Evolutionary conservation across 2,797 vertebrate genomes (phyloP).

Genomic region (Epinephelus awoara): DNA sequence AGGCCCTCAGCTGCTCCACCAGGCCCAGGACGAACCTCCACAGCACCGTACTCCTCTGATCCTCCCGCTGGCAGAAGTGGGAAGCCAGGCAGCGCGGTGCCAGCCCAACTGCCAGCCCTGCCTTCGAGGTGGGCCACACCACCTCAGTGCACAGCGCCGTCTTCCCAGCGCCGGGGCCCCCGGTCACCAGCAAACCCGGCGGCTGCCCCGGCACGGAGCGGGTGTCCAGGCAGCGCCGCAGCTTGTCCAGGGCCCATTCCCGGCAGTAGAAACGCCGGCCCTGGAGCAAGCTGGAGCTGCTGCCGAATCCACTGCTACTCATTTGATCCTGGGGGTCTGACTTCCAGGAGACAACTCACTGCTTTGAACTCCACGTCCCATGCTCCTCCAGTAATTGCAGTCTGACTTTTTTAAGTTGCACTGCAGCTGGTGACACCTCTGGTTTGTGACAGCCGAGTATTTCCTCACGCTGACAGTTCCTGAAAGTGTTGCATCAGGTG

Average conservation of each 20-base stretch:
- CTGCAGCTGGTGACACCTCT: slow-evolving; percentile 29
- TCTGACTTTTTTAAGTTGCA: slow-evolving; percentile 5
- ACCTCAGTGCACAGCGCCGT: slow-evolving; percentile 86
- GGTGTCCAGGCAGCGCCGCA: slow-evolving; percentile 82
- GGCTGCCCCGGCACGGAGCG: slow-evolving; percentile 57
- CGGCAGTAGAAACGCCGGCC: slow-evolving; percentile 88
- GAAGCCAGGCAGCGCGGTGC: slow-evolving; percentile 83
- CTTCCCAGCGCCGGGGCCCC: slow-evolving; percentile 88
- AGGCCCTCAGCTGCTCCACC: slow-evolving; percentile 83
- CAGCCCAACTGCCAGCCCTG: slow-evolving; percentile 71
- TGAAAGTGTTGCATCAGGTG: slow-evolving; percentile 50
- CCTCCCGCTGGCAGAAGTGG: slow-evolving; percentile 88
- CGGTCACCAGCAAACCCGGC: slow-evolving; percentile 83
- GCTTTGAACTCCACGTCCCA: slow-evolving; percentile 69
- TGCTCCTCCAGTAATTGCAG: slow-evolving; percentile 49
- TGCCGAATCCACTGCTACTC: slow-evolving; percentile 70
- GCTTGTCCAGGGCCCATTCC: slow-evolving; percentile 89
- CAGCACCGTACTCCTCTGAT: slow-evolving; percentile 77
- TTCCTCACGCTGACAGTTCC: slow-evolving; percentile 43
- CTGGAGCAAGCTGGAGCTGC: slow-evolving; percentile 79
- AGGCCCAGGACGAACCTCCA: slow-evolving; percentile 85
- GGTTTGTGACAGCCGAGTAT: slow-evolving; percentile 34
- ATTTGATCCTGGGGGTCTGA: slow-evolving; percentile 67
- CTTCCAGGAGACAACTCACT: slow-evolving; percentile 38
- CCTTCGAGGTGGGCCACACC: slow-evolving; percentile 84